Percentiles rank a stretch among this genome's conserved stretches.
These are phyloP conservation scores for Zaprionus camerounensis DNA, from an alignment of 1,140 invertebrate species.

Conservation along the genomic window DNA sequence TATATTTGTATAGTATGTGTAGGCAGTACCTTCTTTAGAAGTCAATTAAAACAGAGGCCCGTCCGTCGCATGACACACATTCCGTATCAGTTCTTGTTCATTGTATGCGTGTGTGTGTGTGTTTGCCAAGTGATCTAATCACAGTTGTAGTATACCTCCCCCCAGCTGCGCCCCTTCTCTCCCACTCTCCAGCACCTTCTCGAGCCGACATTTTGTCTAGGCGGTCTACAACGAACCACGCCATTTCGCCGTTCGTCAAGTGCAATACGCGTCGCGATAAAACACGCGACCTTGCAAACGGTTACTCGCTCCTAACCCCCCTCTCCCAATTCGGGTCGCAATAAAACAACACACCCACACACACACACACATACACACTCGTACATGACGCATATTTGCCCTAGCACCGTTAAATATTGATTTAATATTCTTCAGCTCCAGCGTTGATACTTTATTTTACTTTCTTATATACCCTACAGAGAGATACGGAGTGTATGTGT, in stretches of 20 bases:
- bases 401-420: slow-evolving; percentile 74
- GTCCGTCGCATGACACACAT: slow-evolving; percentile 61
- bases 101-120: slow-evolving; percentile 6
- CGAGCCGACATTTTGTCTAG: slow-evolving; percentile 62
- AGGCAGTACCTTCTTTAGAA: neutral
- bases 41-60: slow-evolving; percentile 50
- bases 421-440: slow-evolving; percentile 66
- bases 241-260: slow-evolving; percentile 65
- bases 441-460: slow-evolving; percentile 42
- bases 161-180: slow-evolving; percentile 8
- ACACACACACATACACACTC: neutral
- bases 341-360: slow-evolving; percentile 7
- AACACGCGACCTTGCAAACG: slow-evolving; percentile 67
- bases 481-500: neutral
- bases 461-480: slow-evolving; percentile 3
- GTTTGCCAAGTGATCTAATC: slow-evolving; percentile 66
- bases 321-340: slow-evolving; percentile 7
- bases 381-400: slow-evolving; percentile 69
- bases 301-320: neutral
- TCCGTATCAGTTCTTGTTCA: slow-evolving; percentile 35
- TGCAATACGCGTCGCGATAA: slow-evolving; percentile 68
- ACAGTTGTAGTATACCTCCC: slow-evolving; percentile 11
- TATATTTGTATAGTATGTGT: neutral
- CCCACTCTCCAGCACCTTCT: slow-evolving; percentile 5
- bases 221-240: slow-evolving; percentile 59